phyloP scores from a whole-genome alignment of 2,888 invertebrate genomes.

The Myathropa florea region DNA sequence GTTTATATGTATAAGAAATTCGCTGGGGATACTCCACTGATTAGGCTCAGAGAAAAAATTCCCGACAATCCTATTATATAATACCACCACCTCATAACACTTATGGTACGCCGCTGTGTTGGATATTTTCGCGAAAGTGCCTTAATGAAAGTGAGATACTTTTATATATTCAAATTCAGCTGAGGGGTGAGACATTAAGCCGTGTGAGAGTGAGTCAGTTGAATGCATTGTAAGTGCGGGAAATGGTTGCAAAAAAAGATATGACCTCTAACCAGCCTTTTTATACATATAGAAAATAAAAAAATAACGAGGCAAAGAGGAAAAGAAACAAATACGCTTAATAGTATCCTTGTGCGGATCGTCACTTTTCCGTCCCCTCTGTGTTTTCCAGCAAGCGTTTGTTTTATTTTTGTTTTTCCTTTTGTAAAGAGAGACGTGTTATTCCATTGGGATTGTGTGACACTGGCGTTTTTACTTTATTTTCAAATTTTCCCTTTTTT shows the following conservation, averaged over 20 bases:
- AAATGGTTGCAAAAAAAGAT: not conserved
- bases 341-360: constrained; percentile 7
- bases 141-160: constrained; percentile 21
- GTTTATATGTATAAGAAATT: not conserved
- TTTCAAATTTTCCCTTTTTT: constrained; percentile 3
- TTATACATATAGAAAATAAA: not conserved
- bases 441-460: constrained; percentile 17
- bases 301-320: not conserved
- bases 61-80: constrained; percentile 11
- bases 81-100: constrained; percentile 25
- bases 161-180: not conserved
- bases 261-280: not conserved
- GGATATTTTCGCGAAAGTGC: constrained; percentile 13
- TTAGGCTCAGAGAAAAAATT: not conserved
- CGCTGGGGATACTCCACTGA: not conserved
- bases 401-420: not conserved
- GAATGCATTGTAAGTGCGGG: not conserved
- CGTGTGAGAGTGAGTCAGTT: not conserved
- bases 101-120: constrained; percentile 6
- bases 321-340: constrained; percentile 19
- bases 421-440: not conserved
- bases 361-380: not conserved
- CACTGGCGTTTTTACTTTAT: constrained; percentile 13
- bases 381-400: not conserved
- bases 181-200: not conserved